phyloP scores from a whole-genome alignment of 1,140 invertebrate species.

The Drosophila biarmipes region DNA sequence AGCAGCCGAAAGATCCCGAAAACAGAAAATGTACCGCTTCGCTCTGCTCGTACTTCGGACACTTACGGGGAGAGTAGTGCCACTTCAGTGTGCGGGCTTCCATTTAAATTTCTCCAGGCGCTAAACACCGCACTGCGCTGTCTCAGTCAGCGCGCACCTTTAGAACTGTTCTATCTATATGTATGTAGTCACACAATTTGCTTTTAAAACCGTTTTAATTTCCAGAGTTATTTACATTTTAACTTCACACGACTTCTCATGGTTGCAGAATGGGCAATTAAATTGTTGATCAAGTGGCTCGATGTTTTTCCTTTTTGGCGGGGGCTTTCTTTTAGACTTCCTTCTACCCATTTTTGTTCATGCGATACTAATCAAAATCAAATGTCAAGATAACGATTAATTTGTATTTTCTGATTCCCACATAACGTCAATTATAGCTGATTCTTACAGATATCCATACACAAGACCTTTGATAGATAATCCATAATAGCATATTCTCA shows the following conservation, averaged over 20 bases:
- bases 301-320: constrained; percentile 88
- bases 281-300: constrained; percentile 95
- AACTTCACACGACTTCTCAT: constrained; percentile 99
- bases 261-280: constrained; percentile 99
- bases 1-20: too few relatives aligned
- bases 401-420: neutral
- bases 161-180: neutral
- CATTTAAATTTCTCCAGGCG: too few relatives aligned
- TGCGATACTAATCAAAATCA: neutral
- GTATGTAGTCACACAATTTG: neutral
- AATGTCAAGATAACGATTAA: neutral
- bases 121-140: too few relatives aligned
- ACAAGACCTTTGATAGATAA: too few relatives aligned
- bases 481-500: too few relatives aligned
- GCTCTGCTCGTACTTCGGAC: too few relatives aligned
- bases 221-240: constrained; percentile 92
- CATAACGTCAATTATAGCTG: too few relatives aligned
- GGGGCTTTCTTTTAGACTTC: constrained; percentile 98
- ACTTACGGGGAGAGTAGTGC: too few relatives aligned
- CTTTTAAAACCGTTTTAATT: neutral
- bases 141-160: too few relatives aligned
- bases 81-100: too few relatives aligned
- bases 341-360: constrained; percentile 92
- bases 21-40: too few relatives aligned
- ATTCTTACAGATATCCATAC: too few relatives aligned